These are phyloP conservation scores for Proteles cristata DNA, from an alignment of 2,113 vertebrate genomes.

Conservation along the genomic window DNA sequence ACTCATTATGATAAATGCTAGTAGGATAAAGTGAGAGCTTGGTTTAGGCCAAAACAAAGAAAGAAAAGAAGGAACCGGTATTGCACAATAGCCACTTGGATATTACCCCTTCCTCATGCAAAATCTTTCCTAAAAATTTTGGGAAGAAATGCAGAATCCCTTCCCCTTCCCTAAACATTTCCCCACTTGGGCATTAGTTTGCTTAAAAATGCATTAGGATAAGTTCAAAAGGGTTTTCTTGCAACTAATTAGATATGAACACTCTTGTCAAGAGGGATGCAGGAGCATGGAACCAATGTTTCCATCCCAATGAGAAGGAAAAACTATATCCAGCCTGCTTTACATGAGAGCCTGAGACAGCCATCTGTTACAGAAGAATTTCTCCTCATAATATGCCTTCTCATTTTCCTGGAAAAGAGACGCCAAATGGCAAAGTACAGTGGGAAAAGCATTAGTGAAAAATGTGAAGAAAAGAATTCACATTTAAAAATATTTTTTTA, in stretches of 20 bases:
- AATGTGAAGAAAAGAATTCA: constrained; percentile 10
- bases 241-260: neutral
- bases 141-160: neutral
- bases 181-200: neutral
- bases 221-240: neutral
- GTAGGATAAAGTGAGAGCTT: neutral
- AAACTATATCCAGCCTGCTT: neutral
- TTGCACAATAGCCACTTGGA: neutral
- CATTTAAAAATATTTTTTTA: no score
- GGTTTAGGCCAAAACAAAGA: neutral
- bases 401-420: constrained; percentile 21
- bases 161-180: neutral
- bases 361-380: neutral
- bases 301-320: neutral
- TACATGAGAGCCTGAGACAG: neutral
- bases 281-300: neutral
- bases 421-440: constrained; percentile 17
- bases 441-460: constrained; percentile 36
- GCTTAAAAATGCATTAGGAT: neutral
- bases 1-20: neutral
- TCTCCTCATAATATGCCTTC: neutral
- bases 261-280: neutral
- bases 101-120: neutral
- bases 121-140: neutral
- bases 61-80: neutral